Evolutionary conservation across 2,888 invertebrate species (phyloP), one percentile per base, ranked within the genome.

Genomic region (Mactromeris polynyma): DNA sequence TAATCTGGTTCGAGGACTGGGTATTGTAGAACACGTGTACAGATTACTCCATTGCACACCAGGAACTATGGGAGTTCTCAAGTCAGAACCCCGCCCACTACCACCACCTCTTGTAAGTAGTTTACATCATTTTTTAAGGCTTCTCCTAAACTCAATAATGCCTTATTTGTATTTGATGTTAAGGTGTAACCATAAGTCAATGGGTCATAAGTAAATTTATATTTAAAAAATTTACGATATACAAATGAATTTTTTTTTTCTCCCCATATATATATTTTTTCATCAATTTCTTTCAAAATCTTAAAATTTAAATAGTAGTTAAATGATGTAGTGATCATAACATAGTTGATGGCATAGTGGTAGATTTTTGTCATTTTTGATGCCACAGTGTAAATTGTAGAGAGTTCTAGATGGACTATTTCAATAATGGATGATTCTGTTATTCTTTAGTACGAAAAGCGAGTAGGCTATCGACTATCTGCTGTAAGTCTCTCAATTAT

Each of bases 21-120:
- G 97, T 54, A 96, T 97, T 51, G 96, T 96, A 79, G 96, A 96
- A 85, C 96, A 96, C 90, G 96, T 96, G 36, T 96, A 96, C 90
- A 90, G 96, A 21, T 94, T 97, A 82, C 93, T 97, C 38, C 96
- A 96, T 89, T 96, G 95, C 86, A 96, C 96, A 4, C 96, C 96
- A 0, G 96, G 96, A n/a, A 96, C 96, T n/a, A 95, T 95, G 94
- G 95, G 96, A 33, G 93, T 94, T 17, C 92, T 94, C 79, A 94
- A 94, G 87, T 92, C 95, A 1, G 95, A 95, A 31, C 92, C 95
- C 9, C 89, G 95, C 81, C 91, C 93, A 40, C 87, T 94, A 19
- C 94, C 94, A 11, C 94, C 94, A 54, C 93, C 94, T 21, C 83
- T 94, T 92, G 94, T 94, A 93, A 26, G 94, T 94, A 89, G 46